Evolutionary conservation across 53 echinoderm and acorn worm genomes (phyloP), one percentile per base, ranked within the genome.

Genomic region (Hippasteria phrygiana): DNA sequence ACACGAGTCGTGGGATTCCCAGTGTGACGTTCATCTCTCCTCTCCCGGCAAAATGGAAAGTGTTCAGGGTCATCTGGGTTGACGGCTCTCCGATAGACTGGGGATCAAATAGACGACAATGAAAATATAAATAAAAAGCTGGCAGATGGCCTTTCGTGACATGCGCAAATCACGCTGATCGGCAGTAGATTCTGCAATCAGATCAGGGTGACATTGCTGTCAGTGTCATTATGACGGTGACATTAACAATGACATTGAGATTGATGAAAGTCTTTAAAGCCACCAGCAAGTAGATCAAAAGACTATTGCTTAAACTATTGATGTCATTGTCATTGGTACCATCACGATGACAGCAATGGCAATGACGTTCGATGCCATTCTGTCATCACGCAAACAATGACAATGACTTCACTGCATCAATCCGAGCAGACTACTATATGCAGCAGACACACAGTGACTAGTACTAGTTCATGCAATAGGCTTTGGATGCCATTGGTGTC

Each of bases 1-100:
- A 97, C 97, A 95, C 92, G 32, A 97, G 78, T 89, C 97, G 92
- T 1, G 97, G 97, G 45, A 97, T 97, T 43, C 97, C 97, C 7
- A 97, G 93, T 13, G 97, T 97, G 7, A 97, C 97, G 50, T 97
- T 97, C 97, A 97, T 95, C 55, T 97, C 97, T 71, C 97, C 94
- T 14, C 94, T 77, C 1, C 97, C 97, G 73, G 97, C 97, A 94
- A 97, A 97, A 89, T 97, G 97, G 83, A 97, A 97, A 12, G 97
- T 97, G 59, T 97, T 97, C 77, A 97, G 45, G 22, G 97, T 97
- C 97, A 97, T 97, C 95, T 97, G 97, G 38, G 97, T 97, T 13
- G 93, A 93, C 8, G 97, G 97, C 71, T 97, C 97, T 51, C 97
- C 97, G 47, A 97, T 95, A 3, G 97, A 97, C 97, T 97, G 56